phyloP scores from a whole-genome alignment of 2,888 invertebrate species.

The Bhutanitis thaidina region DNA sequence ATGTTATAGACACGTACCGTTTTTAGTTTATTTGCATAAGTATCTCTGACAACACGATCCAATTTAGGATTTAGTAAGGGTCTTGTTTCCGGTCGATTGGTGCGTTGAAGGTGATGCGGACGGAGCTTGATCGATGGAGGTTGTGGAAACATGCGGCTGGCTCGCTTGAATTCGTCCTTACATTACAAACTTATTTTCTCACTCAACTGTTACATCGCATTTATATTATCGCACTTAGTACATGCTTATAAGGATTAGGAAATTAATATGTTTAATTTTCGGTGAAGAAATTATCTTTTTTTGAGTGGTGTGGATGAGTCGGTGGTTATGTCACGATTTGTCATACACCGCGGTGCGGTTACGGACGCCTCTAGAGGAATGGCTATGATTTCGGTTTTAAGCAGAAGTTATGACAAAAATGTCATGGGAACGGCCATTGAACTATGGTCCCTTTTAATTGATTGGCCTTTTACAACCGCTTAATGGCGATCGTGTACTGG shows the following conservation, averaged over 20 bases:
- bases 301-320: conserved; percentile 34
- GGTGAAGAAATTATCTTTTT: conserved; percentile 16
- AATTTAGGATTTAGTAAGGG: conserved; percentile 49
- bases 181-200: conserved; percentile 34
- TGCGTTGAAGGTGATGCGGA: conserved; percentile 68
- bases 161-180: conserved; percentile 59
- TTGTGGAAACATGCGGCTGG: conserved; percentile 59
- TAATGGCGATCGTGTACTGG: conserved; percentile 25
- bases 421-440: conserved; percentile 62
- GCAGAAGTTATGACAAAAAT: conserved; percentile 72
- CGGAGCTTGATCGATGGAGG: conserved; percentile 77
- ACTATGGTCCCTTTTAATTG: conserved; percentile 38
- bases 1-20: conserved; percentile 28
- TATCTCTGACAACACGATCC: conserved; percentile 33
- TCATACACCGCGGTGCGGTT: conserved; percentile 73
- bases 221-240: conserved; percentile 24
- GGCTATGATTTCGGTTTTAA: conserved; percentile 42
- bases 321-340: conserved; percentile 77
- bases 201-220: conserved; percentile 20
- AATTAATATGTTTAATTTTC: neutral
- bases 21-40: conserved; percentile 31
- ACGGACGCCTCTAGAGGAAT: conserved; percentile 43
- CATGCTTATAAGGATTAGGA: conserved; percentile 31
- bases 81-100: conserved; percentile 71
- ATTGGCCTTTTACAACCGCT: conserved; percentile 26